Base-by-base conservation (phyloP, 2,797 vertebrate species). In the Rhinogobio ventralis region DNA sequence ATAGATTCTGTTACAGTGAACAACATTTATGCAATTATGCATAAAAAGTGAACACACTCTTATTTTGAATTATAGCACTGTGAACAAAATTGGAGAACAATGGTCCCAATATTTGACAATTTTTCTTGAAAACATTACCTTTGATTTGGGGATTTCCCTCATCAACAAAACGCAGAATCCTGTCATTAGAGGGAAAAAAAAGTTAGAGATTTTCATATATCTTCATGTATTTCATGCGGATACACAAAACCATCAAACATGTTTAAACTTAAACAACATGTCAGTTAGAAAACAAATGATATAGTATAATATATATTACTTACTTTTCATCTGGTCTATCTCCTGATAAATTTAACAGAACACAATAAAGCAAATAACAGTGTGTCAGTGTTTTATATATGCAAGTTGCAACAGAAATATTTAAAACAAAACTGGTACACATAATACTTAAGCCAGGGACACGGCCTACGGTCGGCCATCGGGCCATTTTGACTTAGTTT, bases 271-370 rank as follows among this genome's bases (percentile, higher is more conserved):
- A 11, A 71, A 71, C 46, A 68, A 20, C 9, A 36, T 77, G 14
- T 14, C 23, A 28, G 17, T 19, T 23, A 15, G 23, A 46, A 80
- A 69, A 51, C 39, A 23, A 42, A 33, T 17, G 5, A 83, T 49
- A 64, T 25, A 30, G 10, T 15, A 49, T 9, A 14, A 71, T 11
- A 6, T 11, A 6, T 3, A 60, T 13, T 10, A 84, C 86, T 83
- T 82, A 89, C 89, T 42, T 89, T 67, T 88, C 66, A 73, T 79
- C 73, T 39, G 55, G 69, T 62, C 62, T 60, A 51, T 6, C 9
- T 49, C 42, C 88, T 88, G 75, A 42, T 81, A 1, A 80, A 86
- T 81, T 36, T 0, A 79, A 81, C 23, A 73, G 36, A 79, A 66
- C 46, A 69, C 13, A 72, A 33, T 49, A 39, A 79, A 25, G 7